Conservation (phyloP, 2,888 invertebrate species). For the Noctua janthina region DNA sequence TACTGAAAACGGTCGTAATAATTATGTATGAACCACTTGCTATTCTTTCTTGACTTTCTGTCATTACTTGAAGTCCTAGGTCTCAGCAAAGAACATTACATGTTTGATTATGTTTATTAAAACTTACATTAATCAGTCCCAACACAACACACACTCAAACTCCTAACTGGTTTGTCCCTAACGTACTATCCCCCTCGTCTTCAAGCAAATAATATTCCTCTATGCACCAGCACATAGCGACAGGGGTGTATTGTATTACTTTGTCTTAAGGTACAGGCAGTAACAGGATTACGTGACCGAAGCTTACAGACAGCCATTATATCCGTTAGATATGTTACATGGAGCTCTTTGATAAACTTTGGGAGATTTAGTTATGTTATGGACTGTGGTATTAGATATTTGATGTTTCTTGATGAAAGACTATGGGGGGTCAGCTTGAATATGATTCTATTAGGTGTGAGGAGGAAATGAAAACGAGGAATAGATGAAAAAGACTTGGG, state of each 20-base stretch:
- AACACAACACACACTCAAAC: neutral
- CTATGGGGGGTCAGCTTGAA: neutral
- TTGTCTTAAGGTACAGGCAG: constrained; percentile 8
- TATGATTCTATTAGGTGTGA: too few species aligned
- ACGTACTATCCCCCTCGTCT: neutral
- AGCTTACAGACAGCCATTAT: neutral
- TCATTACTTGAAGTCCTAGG: neutral
- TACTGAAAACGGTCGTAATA: neutral
- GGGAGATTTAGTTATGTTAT: neutral
- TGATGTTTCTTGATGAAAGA: neutral
- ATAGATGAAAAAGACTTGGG: too few species aligned
- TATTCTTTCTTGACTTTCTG: neutral
- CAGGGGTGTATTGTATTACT: constrained; percentile 8
- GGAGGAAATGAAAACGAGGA: too few species aligned
- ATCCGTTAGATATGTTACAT: neutral
- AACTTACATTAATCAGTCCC: too few species aligned
- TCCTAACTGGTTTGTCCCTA: neutral
- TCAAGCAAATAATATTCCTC: neutral
- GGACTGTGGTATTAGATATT: neutral
- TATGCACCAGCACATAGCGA: neutral
- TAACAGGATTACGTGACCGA: constrained; percentile 1
- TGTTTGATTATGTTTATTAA: neutral
- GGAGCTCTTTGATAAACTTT: constrained; percentile 10
- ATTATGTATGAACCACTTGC: neutral
- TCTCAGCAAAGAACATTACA: neutral